Conservation (phyloP, 1,140 invertebrate species). For the Conopomorpha cramerella region DNA sequence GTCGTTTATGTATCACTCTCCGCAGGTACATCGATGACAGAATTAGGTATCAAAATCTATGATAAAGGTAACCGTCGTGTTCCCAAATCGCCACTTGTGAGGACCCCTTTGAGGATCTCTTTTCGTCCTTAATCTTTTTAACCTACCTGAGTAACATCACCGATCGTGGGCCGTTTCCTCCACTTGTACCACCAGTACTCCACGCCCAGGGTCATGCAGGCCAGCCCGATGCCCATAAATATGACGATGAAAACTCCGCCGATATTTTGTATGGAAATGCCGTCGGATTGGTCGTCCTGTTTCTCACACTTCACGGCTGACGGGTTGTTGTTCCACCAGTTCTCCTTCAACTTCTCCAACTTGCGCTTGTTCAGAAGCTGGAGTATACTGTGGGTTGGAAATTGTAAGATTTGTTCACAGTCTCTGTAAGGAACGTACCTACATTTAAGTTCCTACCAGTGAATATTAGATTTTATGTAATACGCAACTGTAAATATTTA, state of each 20-base stretch:
- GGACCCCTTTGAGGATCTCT: not conserved
- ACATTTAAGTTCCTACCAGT: no score
- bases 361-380: slow-evolving; percentile 89
- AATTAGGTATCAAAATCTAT: not conserved
- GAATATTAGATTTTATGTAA: no score
- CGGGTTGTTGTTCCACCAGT: slow-evolving; percentile 93
- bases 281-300: slow-evolving; percentile 89
- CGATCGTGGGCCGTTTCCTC: slow-evolving; percentile 63
- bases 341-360: slow-evolving; percentile 91
- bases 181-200: slow-evolving; percentile 96
- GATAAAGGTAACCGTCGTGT: not conserved
- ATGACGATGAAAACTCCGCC: slow-evolving; percentile 97
- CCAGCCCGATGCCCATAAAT: slow-evolving; percentile 89
- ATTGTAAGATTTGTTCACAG: no score
- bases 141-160: slow-evolving; percentile 58
- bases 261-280: slow-evolving; percentile 96
- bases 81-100: not conserved
- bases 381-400: slow-evolving; percentile 74
- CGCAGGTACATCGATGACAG: not conserved
- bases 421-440: no score
- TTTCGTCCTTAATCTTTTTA: not conserved
- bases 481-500: no score
- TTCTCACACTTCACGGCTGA: slow-evolving; percentile 81
- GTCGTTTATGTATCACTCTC: not conserved
- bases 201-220: slow-evolving; percentile 87